phyloP scores from a whole-genome alignment of 64 coral and sea anemone genomes.

The Montipora sp. region DNA sequence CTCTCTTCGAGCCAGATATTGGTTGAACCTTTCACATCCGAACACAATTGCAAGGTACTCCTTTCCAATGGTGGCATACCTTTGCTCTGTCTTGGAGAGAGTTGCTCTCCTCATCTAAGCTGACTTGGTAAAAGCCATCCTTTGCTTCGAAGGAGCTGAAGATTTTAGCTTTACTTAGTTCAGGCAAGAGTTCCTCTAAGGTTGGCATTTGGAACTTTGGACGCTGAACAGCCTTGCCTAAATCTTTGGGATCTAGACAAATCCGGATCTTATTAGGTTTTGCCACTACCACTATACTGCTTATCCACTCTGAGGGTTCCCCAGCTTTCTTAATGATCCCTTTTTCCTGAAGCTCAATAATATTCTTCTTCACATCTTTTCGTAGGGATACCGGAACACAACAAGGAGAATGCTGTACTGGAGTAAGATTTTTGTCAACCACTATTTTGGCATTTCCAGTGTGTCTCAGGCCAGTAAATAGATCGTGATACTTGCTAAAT shows the following conservation, averaged over 20 bases:
- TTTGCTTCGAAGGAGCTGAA: slow-evolving; percentile 20
- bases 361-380: no score
- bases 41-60: slow-evolving; percentile 12
- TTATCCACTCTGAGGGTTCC: neutral
- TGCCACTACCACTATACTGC: slow-evolving; percentile 8
- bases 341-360: no score
- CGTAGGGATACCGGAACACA: no score
- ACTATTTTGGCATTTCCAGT: no score
- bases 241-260: slow-evolving; percentile 46
- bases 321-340: no score
- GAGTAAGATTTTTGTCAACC: no score
- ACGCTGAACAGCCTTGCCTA: slow-evolving; percentile 22
- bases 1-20: slow-evolving; percentile 11
- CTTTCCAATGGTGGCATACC: no score
- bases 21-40: slow-evolving; percentile 44
- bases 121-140: neutral
- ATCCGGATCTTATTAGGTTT: slow-evolving; percentile 46
- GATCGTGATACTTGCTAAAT: no score
- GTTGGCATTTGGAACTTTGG: neutral
- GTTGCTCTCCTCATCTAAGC: no score
- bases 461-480: no score
- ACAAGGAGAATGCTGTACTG: neutral
- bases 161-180: slow-evolving; percentile 8
- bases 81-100: no score
- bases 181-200: neutral